Base-by-base conservation (phyloP, 2,113 vertebrate genomes). In the Sylvicapra grimmia region DNA sequence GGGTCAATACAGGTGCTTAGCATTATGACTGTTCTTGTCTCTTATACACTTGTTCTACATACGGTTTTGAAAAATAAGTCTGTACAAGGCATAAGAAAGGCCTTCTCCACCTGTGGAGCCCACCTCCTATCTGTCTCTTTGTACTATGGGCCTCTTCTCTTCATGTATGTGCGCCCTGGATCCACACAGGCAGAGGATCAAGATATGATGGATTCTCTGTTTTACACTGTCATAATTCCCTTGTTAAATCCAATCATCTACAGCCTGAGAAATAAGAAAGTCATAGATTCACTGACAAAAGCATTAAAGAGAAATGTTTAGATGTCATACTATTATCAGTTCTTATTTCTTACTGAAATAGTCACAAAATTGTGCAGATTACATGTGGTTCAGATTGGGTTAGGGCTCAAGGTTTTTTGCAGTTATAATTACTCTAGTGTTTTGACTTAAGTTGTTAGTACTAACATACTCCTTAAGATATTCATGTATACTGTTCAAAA, bases 221-320 rank as follows among this genome's bases (percentile, higher is more conserved):
- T 97, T 90, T 93, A 89, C 16, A 89, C 82, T 31, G 3, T 89
- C 7, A 90, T 95, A 36, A 93, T 96, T 29, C 94, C 97, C 61
- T 4, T 97, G 1, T 79, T 97, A 93, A 97, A 95, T 61, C 93
- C 86, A n/a, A 47, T 97, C 13, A 97, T 97, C 51, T 95, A 95
- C 2, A 97, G 94, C n/a, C 5, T 56, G 53, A 84, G 82, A 84
- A 84, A 84, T 56, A 84, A 27, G 53, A 84, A 84, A 36, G 53
- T 84, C 82, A 56, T 54, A 84, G 16, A 72, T 29, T 63, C 95
- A 51, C 2, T 95, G 6, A 77, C 1, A 89, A 89, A 89, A 51
- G 12, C 82, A 1, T 44, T 97, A 75, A 93, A 88, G 8, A 56
- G 5, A 77, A 75, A 49, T 53, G 3, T 56, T 86, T 94, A 92